phyloP scores from a whole-genome alignment of 2,797 vertebrate genomes.

The Scolopax bukidnonensis region DNA sequence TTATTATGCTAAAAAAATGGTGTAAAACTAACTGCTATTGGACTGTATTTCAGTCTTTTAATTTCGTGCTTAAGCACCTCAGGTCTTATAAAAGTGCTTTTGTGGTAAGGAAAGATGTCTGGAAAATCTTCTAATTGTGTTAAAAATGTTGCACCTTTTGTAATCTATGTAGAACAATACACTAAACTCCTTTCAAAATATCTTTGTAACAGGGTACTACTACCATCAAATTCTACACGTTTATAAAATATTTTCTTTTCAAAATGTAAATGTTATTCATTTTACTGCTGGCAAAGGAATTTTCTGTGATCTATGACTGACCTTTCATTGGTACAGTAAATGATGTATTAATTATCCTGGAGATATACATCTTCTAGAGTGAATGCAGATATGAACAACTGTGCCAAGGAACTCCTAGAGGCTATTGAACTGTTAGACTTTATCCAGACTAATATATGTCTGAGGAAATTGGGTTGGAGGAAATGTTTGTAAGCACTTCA shows the following conservation, averaged over 20 bases:
- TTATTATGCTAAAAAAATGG: neutral
- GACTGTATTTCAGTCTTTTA: neutral
- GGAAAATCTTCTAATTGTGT: neutral
- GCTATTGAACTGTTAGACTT: neutral
- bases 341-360: constrained; percentile 3
- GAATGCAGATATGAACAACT: neutral
- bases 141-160: neutral
- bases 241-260: neutral
- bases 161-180: neutral
- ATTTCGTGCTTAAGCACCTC: neutral
- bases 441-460: neutral
- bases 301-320: neutral
- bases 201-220: neutral
- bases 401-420: neutral
- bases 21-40: neutral
- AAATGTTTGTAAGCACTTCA: neutral
- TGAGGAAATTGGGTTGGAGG: neutral
- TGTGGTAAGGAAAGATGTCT: neutral
- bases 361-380: neutral
- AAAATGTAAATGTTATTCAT: neutral
- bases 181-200: neutral
- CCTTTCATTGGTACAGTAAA: neutral
- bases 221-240: neutral
- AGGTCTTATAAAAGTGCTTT: neutral
- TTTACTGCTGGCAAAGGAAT: neutral